A percentile compares a stretch with the other conserved stretches of the same genome.
Conservation (phyloP, 2,888 invertebrate genomes). For the Glaucopsyche alexis region DNA sequence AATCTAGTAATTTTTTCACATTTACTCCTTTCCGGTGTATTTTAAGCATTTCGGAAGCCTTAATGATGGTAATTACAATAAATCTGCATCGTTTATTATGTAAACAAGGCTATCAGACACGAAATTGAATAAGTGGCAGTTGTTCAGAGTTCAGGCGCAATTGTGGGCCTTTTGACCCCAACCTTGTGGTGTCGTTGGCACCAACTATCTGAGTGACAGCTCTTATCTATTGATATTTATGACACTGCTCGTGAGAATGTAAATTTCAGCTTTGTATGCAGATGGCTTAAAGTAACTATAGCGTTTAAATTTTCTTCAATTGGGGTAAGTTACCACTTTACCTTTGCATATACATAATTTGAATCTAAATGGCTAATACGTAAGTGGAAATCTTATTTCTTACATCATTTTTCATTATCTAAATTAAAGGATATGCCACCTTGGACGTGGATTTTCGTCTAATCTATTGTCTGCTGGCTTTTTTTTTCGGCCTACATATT, state of each 20-base stretch:
- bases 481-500: neutral
- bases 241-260: constrained; percentile 24
- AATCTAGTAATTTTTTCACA: neutral
- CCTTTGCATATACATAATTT: too few relatives aligned
- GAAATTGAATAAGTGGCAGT: constrained; percentile 40
- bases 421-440: too few relatives aligned
- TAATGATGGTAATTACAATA: constrained; percentile 16
- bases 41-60: neutral
- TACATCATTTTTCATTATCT: too few relatives aligned
- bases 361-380: too few relatives aligned
- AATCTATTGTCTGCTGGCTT: too few relatives aligned
- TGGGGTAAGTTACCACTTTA: too few relatives aligned
- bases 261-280: neutral
- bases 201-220: constrained; percentile 27
- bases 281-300: neutral
- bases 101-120: constrained; percentile 32
- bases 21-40: neutral
- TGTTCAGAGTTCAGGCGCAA: constrained; percentile 50
- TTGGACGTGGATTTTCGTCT: too few relatives aligned
- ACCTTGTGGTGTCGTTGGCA: constrained; percentile 62
- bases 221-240: constrained; percentile 31
- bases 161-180: constrained; percentile 60
- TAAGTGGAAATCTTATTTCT: too few relatives aligned
- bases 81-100: constrained; percentile 30
- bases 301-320: too few relatives aligned